Evolutionary conservation across 2,113 vertebrate genomes (phyloP).

Genomic region (Puma concolor): DNA sequence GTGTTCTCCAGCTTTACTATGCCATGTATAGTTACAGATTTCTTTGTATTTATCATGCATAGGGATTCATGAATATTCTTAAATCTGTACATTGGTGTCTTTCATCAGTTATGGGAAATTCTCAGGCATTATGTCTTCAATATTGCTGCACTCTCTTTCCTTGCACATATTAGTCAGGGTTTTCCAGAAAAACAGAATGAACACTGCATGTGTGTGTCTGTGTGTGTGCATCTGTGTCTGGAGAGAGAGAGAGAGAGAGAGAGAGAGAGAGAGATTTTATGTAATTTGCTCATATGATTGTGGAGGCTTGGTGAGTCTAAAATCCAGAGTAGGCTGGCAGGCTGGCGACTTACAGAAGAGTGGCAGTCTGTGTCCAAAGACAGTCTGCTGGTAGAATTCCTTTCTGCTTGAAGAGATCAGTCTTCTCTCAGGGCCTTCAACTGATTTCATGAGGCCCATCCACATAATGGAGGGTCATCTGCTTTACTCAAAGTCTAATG

Average conservation of each 20-base stretch:
- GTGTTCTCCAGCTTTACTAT: not conserved
- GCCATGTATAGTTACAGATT: not conserved
- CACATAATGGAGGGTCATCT: not conserved
- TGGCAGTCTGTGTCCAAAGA: not conserved
- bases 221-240: not conserved
- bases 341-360: not conserved
- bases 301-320: not conserved
- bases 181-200: not conserved
- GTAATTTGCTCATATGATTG: not conserved
- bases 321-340: not conserved
- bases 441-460: not conserved
- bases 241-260: no score
- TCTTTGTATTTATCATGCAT: not conserved
- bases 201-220: not conserved
- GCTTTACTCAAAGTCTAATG: not conserved
- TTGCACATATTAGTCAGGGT: not conserved
- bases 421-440: not conserved
- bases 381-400: not conserved
- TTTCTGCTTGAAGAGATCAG: not conserved
- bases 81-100: not conserved
- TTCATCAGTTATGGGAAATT: not conserved
- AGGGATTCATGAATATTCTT: not conserved
- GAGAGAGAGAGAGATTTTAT: not conserved
- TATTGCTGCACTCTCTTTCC: not conserved
- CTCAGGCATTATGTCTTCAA: not conserved